These are phyloP conservation scores for Edolisoma coerulescens DNA, from an alignment of 2,113 vertebrate species.

Conservation along the genomic window DNA sequence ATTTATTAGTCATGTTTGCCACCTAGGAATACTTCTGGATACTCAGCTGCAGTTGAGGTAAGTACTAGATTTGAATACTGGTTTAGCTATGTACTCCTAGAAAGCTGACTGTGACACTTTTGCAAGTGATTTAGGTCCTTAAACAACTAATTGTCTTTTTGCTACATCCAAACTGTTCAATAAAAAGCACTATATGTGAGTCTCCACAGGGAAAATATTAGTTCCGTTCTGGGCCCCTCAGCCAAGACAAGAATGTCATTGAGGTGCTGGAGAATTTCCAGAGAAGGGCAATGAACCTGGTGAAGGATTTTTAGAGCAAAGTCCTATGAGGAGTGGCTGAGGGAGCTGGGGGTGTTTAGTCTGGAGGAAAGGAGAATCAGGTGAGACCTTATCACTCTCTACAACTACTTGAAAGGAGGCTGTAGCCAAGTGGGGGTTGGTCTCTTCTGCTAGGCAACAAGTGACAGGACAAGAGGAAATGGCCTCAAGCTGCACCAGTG, in stretches of 20 bases:
- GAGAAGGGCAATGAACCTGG: background rate
- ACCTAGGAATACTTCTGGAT: background rate
- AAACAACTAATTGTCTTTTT: background rate
- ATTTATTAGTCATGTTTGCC: background rate
- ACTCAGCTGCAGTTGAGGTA: background rate
- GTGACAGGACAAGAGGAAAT: background rate
- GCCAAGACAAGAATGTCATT: background rate
- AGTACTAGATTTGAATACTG: background rate
- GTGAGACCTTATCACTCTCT: too few relatives aligned
- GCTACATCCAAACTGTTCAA: background rate
- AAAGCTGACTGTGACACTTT: background rate
- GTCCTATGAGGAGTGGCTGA: background rate
- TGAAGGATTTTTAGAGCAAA: background rate
- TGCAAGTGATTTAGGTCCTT: background rate
- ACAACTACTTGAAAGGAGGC: background rate
- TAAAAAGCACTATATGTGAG: background rate
- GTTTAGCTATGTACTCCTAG: background rate
- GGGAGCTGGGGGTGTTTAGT: background rate
- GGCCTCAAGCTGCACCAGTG: background rate
- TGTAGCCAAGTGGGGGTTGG: background rate
- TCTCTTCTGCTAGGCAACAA: background rate
- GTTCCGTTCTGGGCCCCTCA: background rate
- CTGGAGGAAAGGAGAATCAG: background rate
- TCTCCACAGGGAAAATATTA: background rate
- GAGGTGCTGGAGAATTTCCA: background rate